phyloP scores from a whole-genome alignment of 2,113 vertebrate genomes.

The Perca fluviatilis region DNA sequence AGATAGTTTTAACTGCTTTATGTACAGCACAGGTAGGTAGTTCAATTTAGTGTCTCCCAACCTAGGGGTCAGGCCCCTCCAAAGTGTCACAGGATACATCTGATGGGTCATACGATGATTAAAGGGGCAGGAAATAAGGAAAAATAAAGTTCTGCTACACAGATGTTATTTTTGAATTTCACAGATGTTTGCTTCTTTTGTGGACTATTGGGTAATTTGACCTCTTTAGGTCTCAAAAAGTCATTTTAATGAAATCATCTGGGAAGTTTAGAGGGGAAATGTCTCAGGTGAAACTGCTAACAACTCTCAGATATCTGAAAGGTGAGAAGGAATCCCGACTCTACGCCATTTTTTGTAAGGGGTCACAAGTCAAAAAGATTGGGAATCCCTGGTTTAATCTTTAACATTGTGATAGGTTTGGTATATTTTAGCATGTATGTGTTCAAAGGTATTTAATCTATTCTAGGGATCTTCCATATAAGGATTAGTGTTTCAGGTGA shows the following conservation, averaged over 20 bases:
- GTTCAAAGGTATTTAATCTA: no score
- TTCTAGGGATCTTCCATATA: no score
- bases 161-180: no score
- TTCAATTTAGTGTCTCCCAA: neutral
- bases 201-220: neutral
- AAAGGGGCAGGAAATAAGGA: neutral
- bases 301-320: neutral
- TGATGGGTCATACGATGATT: neutral
- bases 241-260: neutral
- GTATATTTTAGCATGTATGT: no score
- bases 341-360: neutral
- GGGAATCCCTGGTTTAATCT: neutral
- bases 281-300: neutral
- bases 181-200: no score
- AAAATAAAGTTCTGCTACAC: no score
- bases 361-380: neutral
- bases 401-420: neutral
- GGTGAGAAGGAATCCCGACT: neutral
- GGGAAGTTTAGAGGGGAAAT: neutral
- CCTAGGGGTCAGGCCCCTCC: neutral
- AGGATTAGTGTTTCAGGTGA: no score
- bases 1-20: neutral
- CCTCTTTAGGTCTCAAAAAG: neutral
- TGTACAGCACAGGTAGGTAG: neutral
- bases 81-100: neutral